Percentiles rank a stretch among this genome's conserved stretches.
These are phyloP conservation scores for Megalops cyprinoides DNA, from an alignment of 2,797 vertebrate species.

Conservation along the genomic window DNA sequence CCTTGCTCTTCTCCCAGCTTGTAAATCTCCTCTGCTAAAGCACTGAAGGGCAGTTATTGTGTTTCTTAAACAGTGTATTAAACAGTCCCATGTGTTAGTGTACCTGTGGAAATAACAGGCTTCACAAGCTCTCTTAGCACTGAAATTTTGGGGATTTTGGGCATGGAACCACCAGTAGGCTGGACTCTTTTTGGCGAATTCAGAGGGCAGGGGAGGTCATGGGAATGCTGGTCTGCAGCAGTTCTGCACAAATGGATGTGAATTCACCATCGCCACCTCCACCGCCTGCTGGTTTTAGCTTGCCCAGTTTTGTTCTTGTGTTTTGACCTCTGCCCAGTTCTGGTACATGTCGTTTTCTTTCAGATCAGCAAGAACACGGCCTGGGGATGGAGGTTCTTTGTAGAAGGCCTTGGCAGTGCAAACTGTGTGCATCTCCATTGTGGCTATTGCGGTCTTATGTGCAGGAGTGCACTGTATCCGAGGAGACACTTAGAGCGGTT, in stretches of 20 bases:
- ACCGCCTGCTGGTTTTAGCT: background rate
- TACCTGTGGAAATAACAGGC: slow-evolving; percentile 31
- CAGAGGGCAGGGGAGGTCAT: slow-evolving; percentile 24
- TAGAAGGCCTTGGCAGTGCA: background rate
- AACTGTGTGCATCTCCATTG: background rate
- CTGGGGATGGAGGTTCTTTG: too few species aligned
- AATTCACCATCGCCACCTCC: background rate
- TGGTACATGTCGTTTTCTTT: background rate
- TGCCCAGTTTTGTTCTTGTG: background rate
- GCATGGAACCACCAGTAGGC: background rate
- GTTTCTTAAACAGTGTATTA: slow-evolving; percentile 9
- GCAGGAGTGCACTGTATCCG: background rate
- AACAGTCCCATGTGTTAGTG: slow-evolving; percentile 25
- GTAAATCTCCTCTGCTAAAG: background rate
- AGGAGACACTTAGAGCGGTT: background rate
- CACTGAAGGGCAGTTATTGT: slow-evolving; percentile 29
- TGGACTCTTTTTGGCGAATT: background rate
- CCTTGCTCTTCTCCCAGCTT: background rate
- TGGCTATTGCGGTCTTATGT: background rate
- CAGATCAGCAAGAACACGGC: too few species aligned
- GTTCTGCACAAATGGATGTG: background rate
- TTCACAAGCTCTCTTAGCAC: background rate
- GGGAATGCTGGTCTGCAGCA: background rate
- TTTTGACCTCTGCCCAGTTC: background rate
- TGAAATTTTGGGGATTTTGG: slow-evolving; percentile 9